Conservation (phyloP, 2,797 vertebrate genomes). For the Xenops minutus region DNA sequence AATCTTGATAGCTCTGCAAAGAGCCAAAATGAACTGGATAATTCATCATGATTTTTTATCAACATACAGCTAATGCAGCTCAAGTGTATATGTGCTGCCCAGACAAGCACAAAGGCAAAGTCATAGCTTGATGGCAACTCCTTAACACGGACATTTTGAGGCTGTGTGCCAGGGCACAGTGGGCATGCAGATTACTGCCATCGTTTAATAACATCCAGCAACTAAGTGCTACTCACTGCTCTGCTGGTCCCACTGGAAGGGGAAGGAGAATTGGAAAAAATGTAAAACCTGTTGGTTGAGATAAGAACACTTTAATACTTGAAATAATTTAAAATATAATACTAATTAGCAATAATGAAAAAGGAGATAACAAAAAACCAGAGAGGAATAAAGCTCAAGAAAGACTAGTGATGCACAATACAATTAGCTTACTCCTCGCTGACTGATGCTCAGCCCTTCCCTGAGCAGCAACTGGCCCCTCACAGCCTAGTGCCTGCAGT, state of each 20-base stretch:
- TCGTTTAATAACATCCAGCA: not conserved
- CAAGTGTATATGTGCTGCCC: fast-evolving
- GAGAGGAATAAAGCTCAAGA: not conserved
- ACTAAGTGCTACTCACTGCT: not conserved
- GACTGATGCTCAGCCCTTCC: not conserved
- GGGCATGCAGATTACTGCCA: not conserved
- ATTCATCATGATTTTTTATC: not conserved
- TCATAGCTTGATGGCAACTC: not conserved
- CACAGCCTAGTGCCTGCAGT: not conserved
- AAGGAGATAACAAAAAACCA: not conserved
- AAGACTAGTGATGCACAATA: not conserved
- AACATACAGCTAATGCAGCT: not conserved
- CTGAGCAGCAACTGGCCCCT: not conserved
- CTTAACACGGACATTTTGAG: fast-evolving
- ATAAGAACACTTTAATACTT: not conserved
- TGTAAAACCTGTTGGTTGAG: fast-evolving
- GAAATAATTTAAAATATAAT: not conserved
- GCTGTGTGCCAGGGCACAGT: not conserved
- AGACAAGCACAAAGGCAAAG: not conserved
- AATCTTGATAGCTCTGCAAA: not conserved
- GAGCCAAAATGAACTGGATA: conserved; percentile 4
- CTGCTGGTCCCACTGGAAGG: not conserved
- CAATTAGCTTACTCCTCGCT: fast-evolving
- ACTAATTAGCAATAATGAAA: not conserved
- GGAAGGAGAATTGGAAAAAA: not conserved